Evolutionary conservation across 2,888 invertebrate genomes (phyloP).

Genomic region (Philonicus albiceps): DNA sequence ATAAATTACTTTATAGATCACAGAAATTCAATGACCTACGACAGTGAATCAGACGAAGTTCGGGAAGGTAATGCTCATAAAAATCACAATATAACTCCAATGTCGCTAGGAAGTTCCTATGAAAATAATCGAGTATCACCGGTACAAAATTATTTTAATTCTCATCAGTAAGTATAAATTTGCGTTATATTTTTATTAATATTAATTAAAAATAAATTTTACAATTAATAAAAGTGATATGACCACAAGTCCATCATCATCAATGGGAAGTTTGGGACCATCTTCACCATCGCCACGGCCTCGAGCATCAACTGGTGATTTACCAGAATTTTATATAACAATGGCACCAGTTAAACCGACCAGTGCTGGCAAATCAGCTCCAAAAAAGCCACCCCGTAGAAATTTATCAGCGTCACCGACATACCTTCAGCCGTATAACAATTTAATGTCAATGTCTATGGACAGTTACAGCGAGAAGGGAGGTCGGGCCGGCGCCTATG

Average conservation of each 20-base stretch:
- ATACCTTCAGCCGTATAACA: slow-evolving; percentile 68
- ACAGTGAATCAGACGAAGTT: slow-evolving; percentile 69
- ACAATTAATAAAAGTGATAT: slow-evolving; percentile 54
- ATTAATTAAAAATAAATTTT: too few relatives aligned
- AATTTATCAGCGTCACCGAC: slow-evolving; percentile 88
- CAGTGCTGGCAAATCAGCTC: slow-evolving; percentile 75
- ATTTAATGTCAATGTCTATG: slow-evolving; percentile 45
- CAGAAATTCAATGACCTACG: slow-evolving; percentile 60
- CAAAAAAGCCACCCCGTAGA: slow-evolving; percentile 87
- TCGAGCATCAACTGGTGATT: slow-evolving; percentile 55
- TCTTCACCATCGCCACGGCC: slow-evolving; percentile 58
- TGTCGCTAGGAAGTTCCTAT: slow-evolving; percentile 49
- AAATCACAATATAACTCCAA: slow-evolving; percentile 40
- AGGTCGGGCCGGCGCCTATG: slow-evolving; percentile 39
- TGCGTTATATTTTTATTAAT: too few relatives aligned
- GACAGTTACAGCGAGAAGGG: slow-evolving; percentile 26
- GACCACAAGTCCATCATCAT: slow-evolving; percentile 60
- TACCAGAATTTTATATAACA: slow-evolving; percentile 48
- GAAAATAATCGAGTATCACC: slow-evolving; percentile 49
- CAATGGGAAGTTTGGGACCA: slow-evolving; percentile 60
- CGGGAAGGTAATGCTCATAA: slow-evolving; percentile 54
- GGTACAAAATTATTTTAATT: slow-evolving; percentile 47
- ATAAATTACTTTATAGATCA: slow-evolving; percentile 52
- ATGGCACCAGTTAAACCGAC: slow-evolving; percentile 45
- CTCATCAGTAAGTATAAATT: slow-evolving; percentile 50